Percentiles rank a stretch among this genome's conserved stretches.
Conservation (phyloP, 2,113 vertebrate genomes). For the Pangasianodon gigas region DNA sequence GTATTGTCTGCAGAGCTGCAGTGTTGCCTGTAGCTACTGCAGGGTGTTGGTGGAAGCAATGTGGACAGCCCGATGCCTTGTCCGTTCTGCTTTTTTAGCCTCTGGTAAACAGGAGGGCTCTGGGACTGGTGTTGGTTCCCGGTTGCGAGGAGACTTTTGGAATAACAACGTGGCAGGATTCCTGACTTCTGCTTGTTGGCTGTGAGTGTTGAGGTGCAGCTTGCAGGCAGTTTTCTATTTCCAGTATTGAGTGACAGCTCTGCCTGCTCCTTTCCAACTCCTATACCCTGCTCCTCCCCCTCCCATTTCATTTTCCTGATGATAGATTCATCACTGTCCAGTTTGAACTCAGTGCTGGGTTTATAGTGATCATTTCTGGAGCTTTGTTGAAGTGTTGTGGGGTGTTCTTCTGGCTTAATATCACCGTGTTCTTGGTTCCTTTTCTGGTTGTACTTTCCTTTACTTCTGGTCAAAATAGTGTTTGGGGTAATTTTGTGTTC, state of each 20-base stretch:
- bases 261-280: conserved; percentile 63
- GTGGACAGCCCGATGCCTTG: conserved; percentile 39
- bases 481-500: conserved; percentile 25
- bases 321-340: conserved; percentile 24
- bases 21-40: conserved; percentile 34
- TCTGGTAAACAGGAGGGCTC: conserved; percentile 38
- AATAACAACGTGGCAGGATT: conserved; percentile 59
- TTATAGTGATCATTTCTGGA: conserved; percentile 31
- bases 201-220: conserved; percentile 66
- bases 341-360: conserved; percentile 23
- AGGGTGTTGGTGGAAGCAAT: conserved; percentile 4
- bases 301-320: conserved; percentile 15
- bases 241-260: conserved; percentile 70
- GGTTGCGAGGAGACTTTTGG: conserved; percentile 55
- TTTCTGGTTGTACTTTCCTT: conserved; percentile 20
- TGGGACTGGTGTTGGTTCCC: conserved; percentile 53
- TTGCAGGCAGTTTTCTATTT: conserved; percentile 68
- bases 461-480: conserved; percentile 37
- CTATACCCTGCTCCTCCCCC: conserved; percentile 44
- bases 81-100: conserved; percentile 46
- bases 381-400: conserved; percentile 26
- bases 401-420: conserved; percentile 31
- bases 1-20: conserved; percentile 41
- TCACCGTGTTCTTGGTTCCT: conserved; percentile 6
- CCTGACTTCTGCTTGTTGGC: conserved; percentile 56